Conservation (phyloP, 2,113 vertebrate species). For the Delphinus delphis region DNA sequence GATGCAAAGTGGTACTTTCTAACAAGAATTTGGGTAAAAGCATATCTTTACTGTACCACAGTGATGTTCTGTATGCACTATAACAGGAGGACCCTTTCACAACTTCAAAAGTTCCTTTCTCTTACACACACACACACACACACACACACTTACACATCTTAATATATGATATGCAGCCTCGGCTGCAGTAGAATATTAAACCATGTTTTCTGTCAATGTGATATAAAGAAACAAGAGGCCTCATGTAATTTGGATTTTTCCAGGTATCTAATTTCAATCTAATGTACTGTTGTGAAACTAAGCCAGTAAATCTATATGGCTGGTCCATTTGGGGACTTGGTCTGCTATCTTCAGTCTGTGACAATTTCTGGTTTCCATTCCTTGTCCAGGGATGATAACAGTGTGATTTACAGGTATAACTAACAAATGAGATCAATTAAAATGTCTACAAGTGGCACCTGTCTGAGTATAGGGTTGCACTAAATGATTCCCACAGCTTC, state of each 20-base stretch:
- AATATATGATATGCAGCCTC: conserved; percentile 58
- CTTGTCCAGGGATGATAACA: conserved; percentile 88
- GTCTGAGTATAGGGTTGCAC: conserved; percentile 92
- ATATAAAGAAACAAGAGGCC: conserved; percentile 94
- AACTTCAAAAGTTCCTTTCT: conserved; percentile 43
- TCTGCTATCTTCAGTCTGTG: conserved; percentile 82
- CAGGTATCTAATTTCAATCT: conserved; percentile 90
- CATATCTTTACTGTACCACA: not conserved
- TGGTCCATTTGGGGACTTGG: conserved; percentile 79
- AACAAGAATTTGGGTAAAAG: not conserved
- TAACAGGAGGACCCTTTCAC: conserved; percentile 64
- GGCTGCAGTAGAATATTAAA: conserved; percentile 84
- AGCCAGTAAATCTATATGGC: conserved; percentile 90
- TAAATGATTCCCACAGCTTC: conserved; percentile 91
- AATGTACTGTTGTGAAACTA: conserved; percentile 89
- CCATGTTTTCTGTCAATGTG: conserved; percentile 88
- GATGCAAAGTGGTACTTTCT: not conserved
- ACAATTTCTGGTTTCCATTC: conserved; percentile 87
- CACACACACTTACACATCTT: not conserved
- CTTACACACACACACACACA: not conserved
- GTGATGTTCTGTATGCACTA: not conserved
- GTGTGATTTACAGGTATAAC: conserved; percentile 94
- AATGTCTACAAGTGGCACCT: conserved; percentile 92
- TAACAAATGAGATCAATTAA: conserved; percentile 99
- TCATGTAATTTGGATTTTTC: conserved; percentile 97